phyloP scores from a whole-genome alignment of 2,888 invertebrate species.

The Nephrotoma flavescens region DNA sequence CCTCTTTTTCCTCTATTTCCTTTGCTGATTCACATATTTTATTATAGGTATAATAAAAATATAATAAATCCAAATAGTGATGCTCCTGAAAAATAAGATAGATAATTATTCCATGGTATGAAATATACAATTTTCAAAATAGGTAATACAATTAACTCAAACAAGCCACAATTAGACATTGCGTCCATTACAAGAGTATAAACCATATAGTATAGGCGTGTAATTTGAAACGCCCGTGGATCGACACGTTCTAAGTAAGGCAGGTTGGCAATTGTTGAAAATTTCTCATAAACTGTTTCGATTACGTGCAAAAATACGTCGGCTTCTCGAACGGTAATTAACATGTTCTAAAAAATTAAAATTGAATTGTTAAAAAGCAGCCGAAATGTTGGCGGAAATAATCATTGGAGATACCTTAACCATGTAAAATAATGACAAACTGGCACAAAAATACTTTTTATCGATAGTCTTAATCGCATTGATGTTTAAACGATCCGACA shows the following conservation, averaged over 20 bases:
- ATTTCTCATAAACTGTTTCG: background rate
- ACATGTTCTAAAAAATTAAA: background rate
- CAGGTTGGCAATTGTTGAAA: background rate
- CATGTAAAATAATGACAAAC: background rate
- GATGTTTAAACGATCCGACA: background rate
- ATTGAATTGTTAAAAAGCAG: background rate
- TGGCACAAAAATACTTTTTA: background rate
- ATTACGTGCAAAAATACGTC: background rate
- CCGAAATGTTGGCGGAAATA: too few relatives aligned
- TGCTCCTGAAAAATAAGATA: background rate
- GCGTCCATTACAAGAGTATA: background rate
- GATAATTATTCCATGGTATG: background rate
- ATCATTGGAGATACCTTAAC: background rate
- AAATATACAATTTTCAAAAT: background rate
- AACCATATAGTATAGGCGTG: background rate
- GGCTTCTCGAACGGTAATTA: background rate
- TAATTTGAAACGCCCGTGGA: background rate
- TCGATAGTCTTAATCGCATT: background rate
- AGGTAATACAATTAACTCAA: background rate
- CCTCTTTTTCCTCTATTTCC: background rate
- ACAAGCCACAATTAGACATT: background rate
- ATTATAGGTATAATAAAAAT: background rate
- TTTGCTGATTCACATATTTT: background rate
- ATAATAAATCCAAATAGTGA: background rate
- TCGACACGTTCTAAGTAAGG: background rate